Evolutionary conservation across 2,113 vertebrate species (phyloP), one percentile per base, ranked within the genome.

Genomic region (Tetraodon nigroviridis): DNA sequence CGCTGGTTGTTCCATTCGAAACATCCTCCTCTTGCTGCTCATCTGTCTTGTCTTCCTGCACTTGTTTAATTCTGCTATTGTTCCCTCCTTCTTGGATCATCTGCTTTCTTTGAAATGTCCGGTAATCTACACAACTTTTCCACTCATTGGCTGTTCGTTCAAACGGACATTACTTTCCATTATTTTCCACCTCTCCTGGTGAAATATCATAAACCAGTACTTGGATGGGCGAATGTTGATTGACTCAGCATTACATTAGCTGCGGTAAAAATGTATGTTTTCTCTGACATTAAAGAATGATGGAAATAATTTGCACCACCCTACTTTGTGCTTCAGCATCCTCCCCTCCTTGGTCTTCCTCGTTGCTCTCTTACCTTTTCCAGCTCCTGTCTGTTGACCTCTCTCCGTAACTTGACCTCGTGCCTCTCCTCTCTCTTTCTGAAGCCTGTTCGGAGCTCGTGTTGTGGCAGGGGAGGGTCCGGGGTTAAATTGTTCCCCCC

Each of bases 401-500:
- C 22, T 75, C 71, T 69, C 55, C 70, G 64, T 79, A 84, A 73
- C 84, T 84, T 89, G 87, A 89, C 19, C 66, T 82, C 52, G 86
- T 85, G 80, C 83, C 83, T 91, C 74, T 90, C 86, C 89, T 90
- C 79, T 90, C 67, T 91, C 80, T 91, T 73, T 90, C 86, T 86
- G 86, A 91, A 90, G 90, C 90, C 88, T 84, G 88, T 80, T 51
- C 81, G 81, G 88, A 89, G 87, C 83, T 87, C 86, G 78, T 91
- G 89, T 90, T 90, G 89, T 82, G 73, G 86, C 89, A 87, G 83
- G 85, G 85, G 76, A 71, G 82, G 83, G 85, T 71, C 82, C 80
- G 70, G 61, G 75, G 85, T 91, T 78, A 90, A 88, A 90, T 90
- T 90, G 88, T 86, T 90, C 75, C 89, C 89, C 86, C 89, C 86